Percentiles rank a stretch among this genome's conserved stretches.
Evolutionary conservation across 1,140 invertebrate genomes (phyloP).

Genomic region (Leptinotarsa defecta): DNA sequence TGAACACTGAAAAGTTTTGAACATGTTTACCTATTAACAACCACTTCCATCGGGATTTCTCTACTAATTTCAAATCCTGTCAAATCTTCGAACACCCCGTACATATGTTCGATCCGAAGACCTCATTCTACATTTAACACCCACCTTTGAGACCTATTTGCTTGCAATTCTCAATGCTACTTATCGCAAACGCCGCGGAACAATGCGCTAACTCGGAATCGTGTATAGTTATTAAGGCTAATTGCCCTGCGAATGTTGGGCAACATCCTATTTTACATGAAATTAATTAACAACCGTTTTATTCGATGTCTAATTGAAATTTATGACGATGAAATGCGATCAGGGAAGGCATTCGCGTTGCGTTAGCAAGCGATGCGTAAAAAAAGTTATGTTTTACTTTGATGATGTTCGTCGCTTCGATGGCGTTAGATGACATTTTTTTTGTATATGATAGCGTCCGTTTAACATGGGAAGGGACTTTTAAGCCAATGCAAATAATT

Average conservation of each 20-base stretch:
- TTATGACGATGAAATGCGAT: not conserved
- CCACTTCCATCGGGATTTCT: no score
- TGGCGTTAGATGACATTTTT: no score
- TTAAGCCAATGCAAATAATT: no score
- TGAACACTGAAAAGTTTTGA: no score
- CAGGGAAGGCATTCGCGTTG: no score
- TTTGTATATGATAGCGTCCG: no score
- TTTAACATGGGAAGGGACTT: no score
- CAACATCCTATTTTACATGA: not conserved
- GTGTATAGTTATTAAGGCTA: constrained; percentile 5
- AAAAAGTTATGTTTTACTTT: constrained; percentile 2
- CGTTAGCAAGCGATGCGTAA: not conserved
- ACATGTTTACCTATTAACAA: no score
- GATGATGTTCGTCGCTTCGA: not conserved
- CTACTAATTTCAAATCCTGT: no score
- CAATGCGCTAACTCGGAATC: not conserved
- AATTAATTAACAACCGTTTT: not conserved
- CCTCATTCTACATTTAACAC: not conserved
- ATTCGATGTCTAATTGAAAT: not conserved
- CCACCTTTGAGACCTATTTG: constrained; percentile 4
- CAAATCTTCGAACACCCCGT: not conserved
- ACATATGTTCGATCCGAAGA: not conserved
- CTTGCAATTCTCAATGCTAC: constrained; percentile 5
- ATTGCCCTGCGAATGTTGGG: not conserved
- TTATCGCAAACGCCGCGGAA: constrained; percentile 1